Evolutionary conservation across 1,140 invertebrate species (phyloP).

Genomic region (Drosophila rhopaloa): DNA sequence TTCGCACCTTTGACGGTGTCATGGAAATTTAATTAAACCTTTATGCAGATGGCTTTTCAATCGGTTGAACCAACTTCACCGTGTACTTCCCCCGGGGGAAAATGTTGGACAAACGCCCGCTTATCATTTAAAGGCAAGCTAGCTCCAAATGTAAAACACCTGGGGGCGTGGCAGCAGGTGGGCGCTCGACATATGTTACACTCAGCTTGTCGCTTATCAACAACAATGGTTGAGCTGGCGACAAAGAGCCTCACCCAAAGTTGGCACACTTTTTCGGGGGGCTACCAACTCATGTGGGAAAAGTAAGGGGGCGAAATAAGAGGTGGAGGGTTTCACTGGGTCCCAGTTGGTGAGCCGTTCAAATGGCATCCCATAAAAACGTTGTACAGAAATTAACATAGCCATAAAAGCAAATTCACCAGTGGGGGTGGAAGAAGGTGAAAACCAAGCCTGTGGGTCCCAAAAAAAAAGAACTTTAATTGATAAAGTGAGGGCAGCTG

Average conservation of each 20-base stretch:
- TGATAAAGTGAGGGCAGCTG: constrained; percentile 10
- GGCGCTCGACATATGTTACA: constrained; percentile 65
- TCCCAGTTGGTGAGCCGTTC: constrained; percentile 19
- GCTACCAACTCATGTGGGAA: constrained; percentile 7
- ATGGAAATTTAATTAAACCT: constrained; percentile 58
- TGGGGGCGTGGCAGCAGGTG: constrained; percentile 15
- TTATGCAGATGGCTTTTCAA: constrained; percentile 76
- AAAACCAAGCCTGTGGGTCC: constrained; percentile 20
- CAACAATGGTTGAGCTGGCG: constrained; percentile 32
- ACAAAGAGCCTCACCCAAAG: constrained; percentile 54
- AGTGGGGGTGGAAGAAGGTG: background rate
- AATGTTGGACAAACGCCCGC: constrained; percentile 26
- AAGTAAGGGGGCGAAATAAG: too few relatives aligned
- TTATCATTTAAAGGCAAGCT: constrained; percentile 53
- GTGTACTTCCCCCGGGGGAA: background rate
- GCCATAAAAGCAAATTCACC: constrained; percentile 60
- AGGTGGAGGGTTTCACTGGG: background rate
- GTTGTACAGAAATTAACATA: constrained; percentile 75
- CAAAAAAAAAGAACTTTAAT: constrained; percentile 37
- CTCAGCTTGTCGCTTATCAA: constrained; percentile 41
- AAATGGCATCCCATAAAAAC: constrained; percentile 72
- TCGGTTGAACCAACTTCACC: constrained; percentile 30
- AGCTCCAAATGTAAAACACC: constrained; percentile 37
- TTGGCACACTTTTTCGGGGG: constrained; percentile 61
- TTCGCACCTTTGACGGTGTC: constrained; percentile 28